Evolutionary conservation across 2,113 vertebrate genomes (phyloP).

Genomic region (Neodontobutis hainanensis): DNA sequence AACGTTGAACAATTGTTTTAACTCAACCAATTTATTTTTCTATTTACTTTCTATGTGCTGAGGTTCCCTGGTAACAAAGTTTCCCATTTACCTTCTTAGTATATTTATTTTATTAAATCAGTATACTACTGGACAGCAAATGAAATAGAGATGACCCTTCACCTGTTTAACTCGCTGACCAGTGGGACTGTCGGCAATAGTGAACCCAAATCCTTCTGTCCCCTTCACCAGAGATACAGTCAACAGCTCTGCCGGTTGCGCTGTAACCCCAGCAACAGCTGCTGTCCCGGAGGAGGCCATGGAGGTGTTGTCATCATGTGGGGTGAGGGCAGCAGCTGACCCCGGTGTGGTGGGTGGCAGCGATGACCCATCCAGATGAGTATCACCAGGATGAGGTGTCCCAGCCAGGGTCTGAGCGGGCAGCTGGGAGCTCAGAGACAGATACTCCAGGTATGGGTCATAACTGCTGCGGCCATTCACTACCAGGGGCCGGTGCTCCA

Average conservation of each 20-base stretch:
- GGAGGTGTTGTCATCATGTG: slow-evolving; percentile 94
- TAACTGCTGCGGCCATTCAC: slow-evolving; percentile 96
- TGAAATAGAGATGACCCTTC: background rate
- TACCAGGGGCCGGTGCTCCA: slow-evolving; percentile 92
- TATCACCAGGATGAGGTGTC: slow-evolving; percentile 89
- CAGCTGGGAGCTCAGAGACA: slow-evolving; percentile 95
- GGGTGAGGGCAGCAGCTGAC: slow-evolving; percentile 69
- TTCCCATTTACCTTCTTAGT: too few relatives aligned
- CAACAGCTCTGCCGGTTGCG: slow-evolving; percentile 88
- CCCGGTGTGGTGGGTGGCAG: slow-evolving; percentile 83
- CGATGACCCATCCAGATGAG: slow-evolving; percentile 92
- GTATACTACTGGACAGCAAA: background rate
- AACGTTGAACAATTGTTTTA: slow-evolving; percentile 23
- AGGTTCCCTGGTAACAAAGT: too few relatives aligned
- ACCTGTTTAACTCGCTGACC: slow-evolving; percentile 97
- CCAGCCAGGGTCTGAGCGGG: slow-evolving; percentile 85
- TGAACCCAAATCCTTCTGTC: slow-evolving; percentile 97
- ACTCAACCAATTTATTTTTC: background rate
- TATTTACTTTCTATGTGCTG: too few relatives aligned
- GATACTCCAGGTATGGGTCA: slow-evolving; percentile 98
- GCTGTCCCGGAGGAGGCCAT: slow-evolving; percentile 94
- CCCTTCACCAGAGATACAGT: slow-evolving; percentile 99
- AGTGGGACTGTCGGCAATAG: slow-evolving; percentile 97
- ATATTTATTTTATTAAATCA: background rate
- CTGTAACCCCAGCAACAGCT: slow-evolving; percentile 68